These are phyloP conservation scores for Pogona vitticeps DNA, from an alignment of 2,113 vertebrate genomes.

Conservation along the genomic window DNA sequence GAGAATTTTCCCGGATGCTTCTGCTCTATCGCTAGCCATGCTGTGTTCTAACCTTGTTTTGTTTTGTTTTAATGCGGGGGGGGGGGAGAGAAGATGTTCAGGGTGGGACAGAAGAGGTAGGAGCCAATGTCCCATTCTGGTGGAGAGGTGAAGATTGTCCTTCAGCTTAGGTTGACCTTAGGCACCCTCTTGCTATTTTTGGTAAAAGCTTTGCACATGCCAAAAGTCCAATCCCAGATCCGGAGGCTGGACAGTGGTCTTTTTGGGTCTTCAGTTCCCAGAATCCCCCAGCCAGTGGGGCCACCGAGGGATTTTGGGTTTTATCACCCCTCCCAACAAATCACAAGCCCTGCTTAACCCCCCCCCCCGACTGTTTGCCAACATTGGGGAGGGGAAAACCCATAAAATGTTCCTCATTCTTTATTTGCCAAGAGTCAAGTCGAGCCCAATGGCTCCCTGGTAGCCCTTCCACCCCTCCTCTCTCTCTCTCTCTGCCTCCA, in stretches of 20 bases:
- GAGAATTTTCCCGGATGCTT: slow-evolving; percentile 40
- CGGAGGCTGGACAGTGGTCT: neutral
- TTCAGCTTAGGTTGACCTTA: neutral
- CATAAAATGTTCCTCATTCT: neutral
- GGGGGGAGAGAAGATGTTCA: slow-evolving; percentile 27
- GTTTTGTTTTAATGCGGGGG: slow-evolving; percentile 34
- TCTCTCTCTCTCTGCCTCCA: slow-evolving; percentile 31
- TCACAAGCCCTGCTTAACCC: neutral
- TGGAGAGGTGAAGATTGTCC: slow-evolving; percentile 15
- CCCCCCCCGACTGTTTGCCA: too few species aligned
- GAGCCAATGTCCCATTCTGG: slow-evolving; percentile 22
- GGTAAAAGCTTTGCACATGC: slow-evolving; percentile 34
- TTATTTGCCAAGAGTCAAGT: neutral
- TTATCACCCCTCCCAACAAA: neutral
- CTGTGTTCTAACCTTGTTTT: slow-evolving; percentile 45
- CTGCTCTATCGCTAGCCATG: slow-evolving; percentile 24
- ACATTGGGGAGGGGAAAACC: too few species aligned
- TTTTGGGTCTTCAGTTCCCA: neutral
- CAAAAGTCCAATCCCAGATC: neutral
- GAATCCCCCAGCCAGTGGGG: neutral
- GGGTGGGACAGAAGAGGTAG: neutral
- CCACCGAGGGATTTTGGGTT: neutral
- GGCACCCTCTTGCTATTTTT: too few species aligned
- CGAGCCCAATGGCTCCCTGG: slow-evolving; percentile 7
- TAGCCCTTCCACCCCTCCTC: neutral